Evolutionary conservation across 2,113 vertebrate species (phyloP), one percentile per base, ranked within the genome.

Genomic region (Chroicocephalus ridibundus): DNA sequence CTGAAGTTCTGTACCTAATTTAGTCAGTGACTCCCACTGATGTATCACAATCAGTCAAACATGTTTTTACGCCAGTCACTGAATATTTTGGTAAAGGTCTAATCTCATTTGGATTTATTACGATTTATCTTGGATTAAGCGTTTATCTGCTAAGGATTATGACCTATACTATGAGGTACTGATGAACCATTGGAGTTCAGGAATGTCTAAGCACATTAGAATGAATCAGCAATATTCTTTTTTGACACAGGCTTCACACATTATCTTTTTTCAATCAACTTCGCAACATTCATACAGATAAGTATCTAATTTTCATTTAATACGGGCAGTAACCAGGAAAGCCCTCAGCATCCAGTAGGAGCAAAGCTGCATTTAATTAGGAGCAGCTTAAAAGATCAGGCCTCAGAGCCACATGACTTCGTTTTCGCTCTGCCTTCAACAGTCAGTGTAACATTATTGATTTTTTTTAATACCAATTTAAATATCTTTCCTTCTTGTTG

Each of bases 61-160:
- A 15, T 69, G 82, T 80, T 94, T 91, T 95, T 91, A 68, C 47
- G 82, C 75, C 64, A 54, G 79, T 93, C 64, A 16, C 5, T 77
- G 78, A 84, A 22, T 96, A 94, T 95, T 91, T 90, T 14, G 4
- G 81, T 94, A 58, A 93, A 97, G 82, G 82, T 82, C 95, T 96
- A 97, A 97, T 97, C 96, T 97, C 86, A 96, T 97, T 97, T 96
- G 97, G 97, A 95, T 97, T 95, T 97, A 95, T 96, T 94, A 83
- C 75, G 47, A 93, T 97, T 97, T 96, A 97, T 91, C 91, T 96
- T 40, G 89, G 97, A 95, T 97, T 97, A 97, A 93, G 89, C 62
- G 13, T 93, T 97, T 94, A 97, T 97, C 97, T 96, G 89, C 82
- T 93, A 52, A 95, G 96, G 97, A 96, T 97, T 96, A 96, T 86